Evolutionary conservation across 1,140 invertebrate genomes (phyloP).

Genomic region (Bursaphelenchus mucronatus): DNA sequence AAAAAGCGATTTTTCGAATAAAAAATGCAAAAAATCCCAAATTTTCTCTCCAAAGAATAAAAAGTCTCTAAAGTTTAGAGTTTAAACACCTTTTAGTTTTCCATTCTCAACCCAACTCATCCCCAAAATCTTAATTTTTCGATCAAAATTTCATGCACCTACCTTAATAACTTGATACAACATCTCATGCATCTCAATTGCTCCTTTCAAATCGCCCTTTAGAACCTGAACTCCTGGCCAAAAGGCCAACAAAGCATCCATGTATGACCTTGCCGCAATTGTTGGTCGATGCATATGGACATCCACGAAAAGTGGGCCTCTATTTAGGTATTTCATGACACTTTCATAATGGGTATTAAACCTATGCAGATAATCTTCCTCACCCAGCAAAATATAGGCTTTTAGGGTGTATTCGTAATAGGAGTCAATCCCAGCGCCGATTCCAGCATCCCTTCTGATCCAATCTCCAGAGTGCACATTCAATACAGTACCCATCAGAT

Average conservation of each 20-base stretch:
- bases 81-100: too few relatives aligned
- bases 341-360: slow-evolving; percentile 94
- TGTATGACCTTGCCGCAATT: slow-evolving; percentile 89
- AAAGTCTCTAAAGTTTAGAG: too few relatives aligned
- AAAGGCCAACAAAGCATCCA: slow-evolving; percentile 93
- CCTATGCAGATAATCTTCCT: slow-evolving; percentile 80
- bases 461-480: slow-evolving; percentile 96
- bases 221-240: slow-evolving; percentile 87
- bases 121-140: slow-evolving; percentile 1
- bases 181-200: slow-evolving; percentile 83
- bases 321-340: slow-evolving; percentile 91
- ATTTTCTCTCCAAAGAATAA: too few relatives aligned
- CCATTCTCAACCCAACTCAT: slow-evolving; percentile 1
- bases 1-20: too few relatives aligned
- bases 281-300: slow-evolving; percentile 94
- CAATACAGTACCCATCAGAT: slow-evolving; percentile 86
- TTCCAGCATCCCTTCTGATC: slow-evolving; percentile 81
- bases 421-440: slow-evolving; percentile 97
- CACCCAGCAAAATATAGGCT: slow-evolving; percentile 71
- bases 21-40: too few relatives aligned
- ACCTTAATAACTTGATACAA: slow-evolving; percentile 58
- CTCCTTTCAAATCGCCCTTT: slow-evolving; percentile 88
- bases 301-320: slow-evolving; percentile 87
- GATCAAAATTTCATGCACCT: not conserved
- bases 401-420: slow-evolving; percentile 98